Conservation (phyloP, 2,888 invertebrate species). For the Cataglyphis altisquamis region DNA sequence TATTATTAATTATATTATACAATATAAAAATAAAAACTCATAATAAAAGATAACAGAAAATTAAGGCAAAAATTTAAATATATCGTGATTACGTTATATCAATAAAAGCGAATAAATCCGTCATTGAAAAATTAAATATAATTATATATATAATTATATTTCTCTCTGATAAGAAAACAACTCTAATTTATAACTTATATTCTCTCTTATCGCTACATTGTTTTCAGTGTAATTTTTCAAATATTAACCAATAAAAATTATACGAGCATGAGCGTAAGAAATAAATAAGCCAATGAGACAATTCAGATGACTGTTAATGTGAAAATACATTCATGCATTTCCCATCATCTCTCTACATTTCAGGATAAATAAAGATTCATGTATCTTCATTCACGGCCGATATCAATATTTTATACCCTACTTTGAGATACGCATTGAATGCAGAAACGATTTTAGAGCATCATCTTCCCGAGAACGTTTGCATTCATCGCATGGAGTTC, state of each 20-base stretch:
- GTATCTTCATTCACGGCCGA: neutral
- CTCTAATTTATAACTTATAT: neutral
- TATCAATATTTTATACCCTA: slow-evolving; percentile 32
- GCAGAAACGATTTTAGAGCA: neutral
- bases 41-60: neutral
- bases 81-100: neutral
- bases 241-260: neutral
- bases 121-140: neutral
- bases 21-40: neutral
- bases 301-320: neutral
- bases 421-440: neutral
- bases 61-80: neutral
- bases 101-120: neutral
- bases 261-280: neutral
- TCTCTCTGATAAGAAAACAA: neutral
- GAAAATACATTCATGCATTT: neutral
- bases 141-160: neutral
- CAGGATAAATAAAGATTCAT: neutral
- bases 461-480: neutral
- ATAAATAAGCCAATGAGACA: neutral
- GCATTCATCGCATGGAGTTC: neutral
- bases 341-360: neutral
- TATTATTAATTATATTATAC: neutral
- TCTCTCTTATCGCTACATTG: neutral
- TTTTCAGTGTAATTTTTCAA: neutral